A percentile compares a stretch with the other conserved stretches of the same genome.
Evolutionary conservation across 1,140 invertebrate genomes (phyloP).

Genomic region (Halictus rubicundus): DNA sequence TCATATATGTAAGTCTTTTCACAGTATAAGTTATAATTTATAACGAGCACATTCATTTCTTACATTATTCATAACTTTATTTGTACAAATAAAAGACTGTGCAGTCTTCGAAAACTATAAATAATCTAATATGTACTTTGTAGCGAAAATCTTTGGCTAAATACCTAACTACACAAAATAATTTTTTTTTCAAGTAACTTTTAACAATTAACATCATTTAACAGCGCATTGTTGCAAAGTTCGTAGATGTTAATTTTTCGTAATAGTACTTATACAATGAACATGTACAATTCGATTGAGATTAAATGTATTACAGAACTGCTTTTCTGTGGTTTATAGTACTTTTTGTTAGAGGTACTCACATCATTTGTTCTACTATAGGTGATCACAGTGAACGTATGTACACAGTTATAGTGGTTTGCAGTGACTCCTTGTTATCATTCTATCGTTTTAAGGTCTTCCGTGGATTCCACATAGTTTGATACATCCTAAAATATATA

Average conservation of each 20-base stretch:
- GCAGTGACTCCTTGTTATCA: conserved; percentile 23
- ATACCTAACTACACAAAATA: conserved; percentile 64
- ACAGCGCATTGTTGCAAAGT: conserved; percentile 40
- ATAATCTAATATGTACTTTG: conserved; percentile 57
- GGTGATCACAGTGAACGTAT: conserved; percentile 49
- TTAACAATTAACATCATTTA: conserved; percentile 54
- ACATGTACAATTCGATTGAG: conserved; percentile 39
- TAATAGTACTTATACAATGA: conserved; percentile 31
- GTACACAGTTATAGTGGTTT: conserved; percentile 26
- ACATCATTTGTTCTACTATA: conserved; percentile 40
- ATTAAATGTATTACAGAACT: conserved; percentile 44
- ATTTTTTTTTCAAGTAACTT: conserved; percentile 58
- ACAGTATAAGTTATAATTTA: conserved; percentile 66
- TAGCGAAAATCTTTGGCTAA: conserved; percentile 74
- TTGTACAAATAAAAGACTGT: conserved; percentile 66
- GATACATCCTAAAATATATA: conserved; percentile 49
- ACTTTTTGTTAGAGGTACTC: conserved; percentile 50
- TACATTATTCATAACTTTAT: conserved; percentile 53
- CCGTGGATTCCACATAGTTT: conserved; percentile 42
- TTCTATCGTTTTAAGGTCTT: conserved; percentile 42
- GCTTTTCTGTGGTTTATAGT: conserved; percentile 14
- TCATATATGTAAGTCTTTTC: conserved; percentile 63
- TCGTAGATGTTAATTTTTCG: conserved; percentile 37
- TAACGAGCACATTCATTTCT: conserved; percentile 56
- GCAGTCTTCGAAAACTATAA: conserved; percentile 57